phyloP scores from a whole-genome alignment of 2,113 vertebrate genomes.

The Myotis yumanensis region DNA sequence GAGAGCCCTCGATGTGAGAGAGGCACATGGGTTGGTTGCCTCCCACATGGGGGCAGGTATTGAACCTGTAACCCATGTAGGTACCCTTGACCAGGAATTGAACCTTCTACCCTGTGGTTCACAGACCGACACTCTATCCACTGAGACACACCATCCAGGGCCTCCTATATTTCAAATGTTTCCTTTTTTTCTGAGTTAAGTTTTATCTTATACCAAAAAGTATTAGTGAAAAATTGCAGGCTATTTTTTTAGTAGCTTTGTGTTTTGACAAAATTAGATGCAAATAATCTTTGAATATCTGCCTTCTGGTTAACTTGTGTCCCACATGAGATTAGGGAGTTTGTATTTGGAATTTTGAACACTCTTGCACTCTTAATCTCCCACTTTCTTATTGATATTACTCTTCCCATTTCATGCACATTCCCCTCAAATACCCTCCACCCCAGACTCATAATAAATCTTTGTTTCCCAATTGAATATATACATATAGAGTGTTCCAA shows the following conservation, averaged over 20 bases:
- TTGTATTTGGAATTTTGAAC: neutral
- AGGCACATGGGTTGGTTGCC: too few species aligned
- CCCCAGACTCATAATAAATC: neutral
- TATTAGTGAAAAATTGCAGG: neutral
- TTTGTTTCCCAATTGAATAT: neutral
- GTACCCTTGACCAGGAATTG: too few species aligned
- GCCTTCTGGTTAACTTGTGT: neutral
- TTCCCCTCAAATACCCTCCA: neutral
- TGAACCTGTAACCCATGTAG: too few species aligned
- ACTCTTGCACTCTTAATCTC: neutral
- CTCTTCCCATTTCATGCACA: neutral
- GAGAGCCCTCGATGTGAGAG: too few species aligned
- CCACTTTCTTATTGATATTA: neutral
- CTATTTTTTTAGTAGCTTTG: slow-evolving; percentile 24
- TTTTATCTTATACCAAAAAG: slow-evolving; percentile 48
- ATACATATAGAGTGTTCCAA: too few species aligned
- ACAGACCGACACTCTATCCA: neutral
- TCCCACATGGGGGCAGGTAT: too few species aligned
- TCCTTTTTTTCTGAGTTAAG: slow-evolving; percentile 33
- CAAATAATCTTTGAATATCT: neutral
- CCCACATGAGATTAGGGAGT: neutral
- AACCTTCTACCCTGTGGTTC: neutral
- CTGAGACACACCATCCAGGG: neutral
- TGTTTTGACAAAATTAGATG: slow-evolving; percentile 21
- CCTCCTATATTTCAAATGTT: neutral